Percentiles rank a stretch among this genome's conserved stretches.
Evolutionary conservation across 2,113 vertebrate species (phyloP).

Genomic region (Sterrhoptilus dennistouni): DNA sequence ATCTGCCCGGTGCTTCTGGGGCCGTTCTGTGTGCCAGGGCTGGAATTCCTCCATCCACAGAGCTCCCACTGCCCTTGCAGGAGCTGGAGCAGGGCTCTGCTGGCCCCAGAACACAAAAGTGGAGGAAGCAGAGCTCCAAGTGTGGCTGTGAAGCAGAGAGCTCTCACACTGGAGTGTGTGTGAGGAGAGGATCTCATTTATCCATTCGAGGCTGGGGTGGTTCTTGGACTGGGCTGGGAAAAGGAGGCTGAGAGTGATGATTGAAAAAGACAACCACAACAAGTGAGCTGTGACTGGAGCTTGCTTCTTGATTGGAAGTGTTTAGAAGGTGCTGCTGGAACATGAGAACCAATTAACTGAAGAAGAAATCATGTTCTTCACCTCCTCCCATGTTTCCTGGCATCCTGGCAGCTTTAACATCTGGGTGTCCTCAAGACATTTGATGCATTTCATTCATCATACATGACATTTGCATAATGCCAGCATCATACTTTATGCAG

Average conservation of each 20-base stretch:
- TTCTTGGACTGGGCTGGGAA: not conserved
- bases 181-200: not conserved
- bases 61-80: accelerated
- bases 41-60: not conserved
- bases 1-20: not conserved
- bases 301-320: slow-evolving; percentile 59
- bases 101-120: accelerated
- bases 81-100: not conserved
- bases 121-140: not conserved
- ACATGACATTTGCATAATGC: slow-evolving; percentile 80
- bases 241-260: not conserved
- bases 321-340: slow-evolving; percentile 71
- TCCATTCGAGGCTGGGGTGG: not conserved
- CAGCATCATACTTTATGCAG: slow-evolving; percentile 74
- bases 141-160: accelerated
- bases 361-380: slow-evolving; percentile 57
- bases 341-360: slow-evolving; percentile 69
- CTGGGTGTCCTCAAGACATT: slow-evolving; percentile 80
- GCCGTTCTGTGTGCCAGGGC: not conserved
- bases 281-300: slow-evolving; percentile 40
- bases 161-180: accelerated
- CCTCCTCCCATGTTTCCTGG: slow-evolving; percentile 64
- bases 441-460: slow-evolving; percentile 77
- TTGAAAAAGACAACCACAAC: slow-evolving; percentile 25
- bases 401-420: slow-evolving; percentile 70